Percentiles rank a stretch among this genome's conserved stretches.
These are phyloP conservation scores for Limnodromus scolopaceus DNA, from an alignment of 2,797 vertebrate genomes.

Conservation along the genomic window DNA sequence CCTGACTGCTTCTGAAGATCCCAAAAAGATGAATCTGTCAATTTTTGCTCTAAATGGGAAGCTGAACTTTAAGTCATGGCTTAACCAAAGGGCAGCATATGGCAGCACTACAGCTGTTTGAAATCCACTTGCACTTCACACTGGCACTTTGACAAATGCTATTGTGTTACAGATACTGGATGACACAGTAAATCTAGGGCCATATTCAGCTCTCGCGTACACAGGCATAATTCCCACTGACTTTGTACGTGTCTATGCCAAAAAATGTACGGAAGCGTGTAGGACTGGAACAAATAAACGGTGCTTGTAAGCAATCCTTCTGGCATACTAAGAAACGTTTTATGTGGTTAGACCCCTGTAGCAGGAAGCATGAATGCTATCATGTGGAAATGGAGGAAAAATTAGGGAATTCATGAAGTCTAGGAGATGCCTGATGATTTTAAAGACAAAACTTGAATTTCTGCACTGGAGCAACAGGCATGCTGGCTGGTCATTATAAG, in stretches of 20 bases:
- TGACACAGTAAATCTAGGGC: slow-evolving; percentile 43
- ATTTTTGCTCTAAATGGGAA: slow-evolving; percentile 49
- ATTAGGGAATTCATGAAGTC: background rate
- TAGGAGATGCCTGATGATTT: background rate
- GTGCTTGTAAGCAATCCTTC: background rate
- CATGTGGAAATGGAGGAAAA: background rate
- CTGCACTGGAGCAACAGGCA: background rate
- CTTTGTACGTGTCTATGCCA: background rate
- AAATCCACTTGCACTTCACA: slow-evolving; percentile 40
- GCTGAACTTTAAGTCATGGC: slow-evolving; percentile 52
- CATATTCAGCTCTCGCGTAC: background rate
- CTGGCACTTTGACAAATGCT: slow-evolving; percentile 39
- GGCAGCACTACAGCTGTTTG: slow-evolving; percentile 52
- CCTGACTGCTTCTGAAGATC: background rate
- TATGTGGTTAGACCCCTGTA: background rate
- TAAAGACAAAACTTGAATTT: slow-evolving; percentile 31
- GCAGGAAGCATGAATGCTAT: background rate
- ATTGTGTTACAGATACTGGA: slow-evolving; percentile 31
- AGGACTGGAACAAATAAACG: background rate
- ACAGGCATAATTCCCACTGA: background rate
- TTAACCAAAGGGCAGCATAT: slow-evolving; percentile 62
- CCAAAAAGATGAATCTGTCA: slow-evolving; percentile 41
- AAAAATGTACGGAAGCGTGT: background rate
- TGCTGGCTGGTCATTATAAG: background rate
- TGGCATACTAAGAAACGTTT: background rate